phyloP scores from a whole-genome alignment of 1,140 invertebrate genomes.

The Drosophila saltans region DNA sequence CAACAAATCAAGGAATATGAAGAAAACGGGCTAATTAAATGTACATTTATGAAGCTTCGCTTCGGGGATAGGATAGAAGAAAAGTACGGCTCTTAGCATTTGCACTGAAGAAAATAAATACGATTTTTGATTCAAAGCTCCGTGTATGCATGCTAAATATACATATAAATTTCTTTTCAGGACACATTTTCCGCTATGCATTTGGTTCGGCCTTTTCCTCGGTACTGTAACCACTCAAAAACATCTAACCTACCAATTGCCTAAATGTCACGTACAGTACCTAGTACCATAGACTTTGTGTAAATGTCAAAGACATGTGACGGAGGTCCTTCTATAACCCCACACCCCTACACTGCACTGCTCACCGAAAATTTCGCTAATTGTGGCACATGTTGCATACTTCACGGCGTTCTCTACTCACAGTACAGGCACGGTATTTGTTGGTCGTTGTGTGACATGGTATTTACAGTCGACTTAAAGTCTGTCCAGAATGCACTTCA shows the following conservation, averaged over 20 bases:
- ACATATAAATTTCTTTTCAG: background rate
- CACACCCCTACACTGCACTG: background rate
- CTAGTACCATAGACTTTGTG: slow-evolving; percentile 10
- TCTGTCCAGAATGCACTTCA: slow-evolving; percentile 30
- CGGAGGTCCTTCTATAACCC: background rate
- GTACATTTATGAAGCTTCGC: slow-evolving; percentile 72
- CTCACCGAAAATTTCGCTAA: slow-evolving; percentile 50
- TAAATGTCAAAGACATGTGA: slow-evolving; percentile 42
- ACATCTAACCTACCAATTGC: slow-evolving; percentile 57
- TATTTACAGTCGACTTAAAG: slow-evolving; percentile 62
- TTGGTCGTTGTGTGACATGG: background rate
- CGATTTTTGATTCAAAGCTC: background rate
- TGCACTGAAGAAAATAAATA: slow-evolving; percentile 9
- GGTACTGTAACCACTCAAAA: slow-evolving; percentile 43
- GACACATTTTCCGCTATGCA: background rate
- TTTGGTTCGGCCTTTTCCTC: background rate
- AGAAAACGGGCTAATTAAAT: slow-evolving; percentile 68
- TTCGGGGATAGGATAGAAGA: slow-evolving; percentile 6
- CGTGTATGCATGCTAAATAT: background rate
- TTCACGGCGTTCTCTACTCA: slow-evolving; percentile 28
- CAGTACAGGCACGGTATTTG: background rate
- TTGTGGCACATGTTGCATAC: slow-evolving; percentile 66
- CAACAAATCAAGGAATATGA: slow-evolving; percentile 49
- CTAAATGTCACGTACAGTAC: slow-evolving; percentile 70
- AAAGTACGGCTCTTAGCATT: background rate